Evolutionary conservation across 2,888 invertebrate species (phyloP).

Genomic region (Eilema caniola): DNA sequence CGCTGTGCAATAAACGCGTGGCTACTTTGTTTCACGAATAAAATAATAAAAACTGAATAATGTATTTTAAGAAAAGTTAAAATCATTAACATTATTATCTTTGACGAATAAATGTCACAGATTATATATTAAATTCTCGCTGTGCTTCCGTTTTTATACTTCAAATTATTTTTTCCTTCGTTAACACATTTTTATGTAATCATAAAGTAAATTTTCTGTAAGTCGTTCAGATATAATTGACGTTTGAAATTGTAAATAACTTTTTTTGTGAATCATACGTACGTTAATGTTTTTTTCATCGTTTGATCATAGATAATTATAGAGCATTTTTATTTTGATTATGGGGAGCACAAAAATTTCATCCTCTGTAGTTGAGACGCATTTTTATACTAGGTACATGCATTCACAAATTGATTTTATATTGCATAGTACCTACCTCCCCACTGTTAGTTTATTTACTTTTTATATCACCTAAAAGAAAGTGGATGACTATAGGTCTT

Average conservation of each 20-base stretch:
- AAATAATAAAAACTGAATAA: slow-evolving; percentile 4
- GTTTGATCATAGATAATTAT: slow-evolving; percentile 20
- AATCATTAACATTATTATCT: slow-evolving; percentile 12
- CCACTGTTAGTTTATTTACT: too few species aligned
- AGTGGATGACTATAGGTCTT: too few species aligned
- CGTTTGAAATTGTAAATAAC: neutral
- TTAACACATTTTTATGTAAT: slow-evolving; percentile 13
- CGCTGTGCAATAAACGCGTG: neutral
- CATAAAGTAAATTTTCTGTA: slow-evolving; percentile 10
- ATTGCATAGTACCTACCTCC: too few species aligned
- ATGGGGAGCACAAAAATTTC: neutral
- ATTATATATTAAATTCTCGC: slow-evolving; percentile 15
- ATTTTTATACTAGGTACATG: too few species aligned
- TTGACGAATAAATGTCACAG: slow-evolving; percentile 16
- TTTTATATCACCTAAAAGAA: too few species aligned
- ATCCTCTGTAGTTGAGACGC: neutral
- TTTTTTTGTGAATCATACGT: slow-evolving; percentile 8
- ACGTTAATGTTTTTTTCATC: slow-evolving; percentile 3
- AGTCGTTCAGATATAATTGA: slow-evolving; percentile 13
- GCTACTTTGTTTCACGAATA: neutral
- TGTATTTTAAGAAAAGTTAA: slow-evolving; percentile 5
- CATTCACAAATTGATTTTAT: too few species aligned
- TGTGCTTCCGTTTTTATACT: slow-evolving; percentile 8
- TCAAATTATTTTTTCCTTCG: slow-evolving; percentile 7
- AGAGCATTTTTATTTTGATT: slow-evolving; percentile 7